A percentile compares a stretch with the other conserved stretches of the same genome.
Conservation (phyloP, 2,113 vertebrate species). For the Nibea albiflora region DNA sequence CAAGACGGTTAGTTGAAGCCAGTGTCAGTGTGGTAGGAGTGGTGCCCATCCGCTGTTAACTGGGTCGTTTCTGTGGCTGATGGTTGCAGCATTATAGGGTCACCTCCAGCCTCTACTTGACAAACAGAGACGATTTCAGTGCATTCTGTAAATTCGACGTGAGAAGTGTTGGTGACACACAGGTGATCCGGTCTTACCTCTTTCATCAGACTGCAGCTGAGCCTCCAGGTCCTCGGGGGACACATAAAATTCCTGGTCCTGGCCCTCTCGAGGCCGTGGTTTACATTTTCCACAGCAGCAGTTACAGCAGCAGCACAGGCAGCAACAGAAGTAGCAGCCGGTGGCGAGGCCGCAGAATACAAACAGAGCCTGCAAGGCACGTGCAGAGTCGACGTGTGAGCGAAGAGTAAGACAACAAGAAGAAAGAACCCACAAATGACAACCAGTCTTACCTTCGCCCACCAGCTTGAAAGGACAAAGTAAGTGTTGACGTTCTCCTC, state of each 20-base stretch:
- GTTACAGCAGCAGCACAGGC: slow-evolving; percentile 99
- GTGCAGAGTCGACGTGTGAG: not conserved
- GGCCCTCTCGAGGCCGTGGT: slow-evolving; percentile 93
- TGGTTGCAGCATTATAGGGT: slow-evolving; percentile 94
- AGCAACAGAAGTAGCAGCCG: slow-evolving; percentile 99
- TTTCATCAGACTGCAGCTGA: slow-evolving; percentile 96
- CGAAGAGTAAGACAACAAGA: not conserved
- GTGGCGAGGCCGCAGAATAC: slow-evolving; percentile 95
- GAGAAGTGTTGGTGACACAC: not conserved
- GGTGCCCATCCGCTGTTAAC: slow-evolving; percentile 94
- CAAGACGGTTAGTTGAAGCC: slow-evolving; percentile 92
- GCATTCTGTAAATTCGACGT: not conserved
- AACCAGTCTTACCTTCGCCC: slow-evolving; percentile 92
- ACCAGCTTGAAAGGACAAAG: slow-evolving; percentile 99
- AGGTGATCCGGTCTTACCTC: slow-evolving; percentile 84
- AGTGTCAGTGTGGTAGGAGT: slow-evolving; percentile 93
- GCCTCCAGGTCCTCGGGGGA: slow-evolving; percentile 99
- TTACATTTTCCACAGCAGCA: slow-evolving; percentile 99
- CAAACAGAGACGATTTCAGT: slow-evolving; percentile 51
- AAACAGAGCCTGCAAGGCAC: slow-evolving; percentile 89
- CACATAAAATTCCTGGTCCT: slow-evolving; percentile 94
- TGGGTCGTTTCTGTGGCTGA: slow-evolving; percentile 98
- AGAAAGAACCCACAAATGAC: not conserved
- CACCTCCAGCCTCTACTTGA: slow-evolving; percentile 88
- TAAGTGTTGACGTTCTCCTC: slow-evolving; percentile 99